A percentile compares a stretch with the other conserved stretches of the same genome.
These are phyloP conservation scores for Amorpha juglandis DNA, from an alignment of 2,888 invertebrate genomes.

Conservation along the genomic window DNA sequence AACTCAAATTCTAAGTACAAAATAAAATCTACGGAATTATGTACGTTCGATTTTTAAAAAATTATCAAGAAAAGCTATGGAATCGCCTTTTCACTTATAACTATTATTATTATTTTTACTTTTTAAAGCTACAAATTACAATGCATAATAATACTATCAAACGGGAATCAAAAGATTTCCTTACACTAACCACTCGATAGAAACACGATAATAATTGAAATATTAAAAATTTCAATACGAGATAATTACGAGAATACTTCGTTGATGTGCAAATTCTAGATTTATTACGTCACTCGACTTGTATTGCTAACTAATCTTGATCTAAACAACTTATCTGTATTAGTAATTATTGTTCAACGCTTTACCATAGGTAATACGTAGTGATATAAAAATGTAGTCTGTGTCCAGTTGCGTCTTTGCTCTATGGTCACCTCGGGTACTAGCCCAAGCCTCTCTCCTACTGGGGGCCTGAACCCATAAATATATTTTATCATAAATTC, in stretches of 20 bases:
- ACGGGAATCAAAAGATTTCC: conserved; percentile 21
- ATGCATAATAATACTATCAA: conserved; percentile 2
- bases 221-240: background rate
- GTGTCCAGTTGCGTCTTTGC: too few relatives aligned
- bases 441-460: too few relatives aligned
- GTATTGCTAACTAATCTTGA: background rate
- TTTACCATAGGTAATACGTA: too few relatives aligned
- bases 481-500: too few relatives aligned
- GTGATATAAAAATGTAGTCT: too few relatives aligned
- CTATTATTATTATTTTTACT: background rate
- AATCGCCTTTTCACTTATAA: background rate
- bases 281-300: background rate
- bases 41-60: background rate
- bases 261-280: background rate
- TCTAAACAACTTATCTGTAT: conserved; percentile 7
- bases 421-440: too few relatives aligned
- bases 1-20: background rate
- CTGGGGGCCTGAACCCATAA: too few relatives aligned
- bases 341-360: background rate
- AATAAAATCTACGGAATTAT: background rate
- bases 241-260: background rate
- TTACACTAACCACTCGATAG: conserved; percentile 8
- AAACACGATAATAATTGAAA: conserved; percentile 8
- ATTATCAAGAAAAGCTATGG: background rate
- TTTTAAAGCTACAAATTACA: conserved; percentile 8